Evolutionary conservation across 2,113 vertebrate genomes (phyloP).

Genomic region (Thomomys bottae): DNA sequence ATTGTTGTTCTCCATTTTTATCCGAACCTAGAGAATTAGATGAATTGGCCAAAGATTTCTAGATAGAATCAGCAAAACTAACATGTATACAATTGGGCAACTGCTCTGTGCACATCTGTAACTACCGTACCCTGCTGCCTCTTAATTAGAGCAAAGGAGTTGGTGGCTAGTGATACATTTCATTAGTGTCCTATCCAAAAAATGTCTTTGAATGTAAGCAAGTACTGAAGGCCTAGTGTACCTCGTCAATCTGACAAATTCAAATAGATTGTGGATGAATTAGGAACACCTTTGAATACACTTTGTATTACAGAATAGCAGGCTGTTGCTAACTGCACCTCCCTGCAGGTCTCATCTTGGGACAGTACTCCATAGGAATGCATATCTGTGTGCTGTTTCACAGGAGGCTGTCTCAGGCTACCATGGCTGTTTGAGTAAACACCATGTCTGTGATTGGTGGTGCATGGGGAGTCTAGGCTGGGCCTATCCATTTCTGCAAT

Average conservation of each 20-base stretch:
- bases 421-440: not conserved
- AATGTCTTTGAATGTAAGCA: slow-evolving; percentile 7
- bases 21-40: not conserved
- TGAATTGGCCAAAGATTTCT: not conserved
- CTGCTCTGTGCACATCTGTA: not conserved
- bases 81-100: not conserved
- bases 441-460: not conserved
- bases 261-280: not conserved
- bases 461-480: not conserved
- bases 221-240: not conserved
- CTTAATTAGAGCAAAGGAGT: not conserved
- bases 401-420: not conserved
- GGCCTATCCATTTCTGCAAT: not conserved
- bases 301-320: not conserved
- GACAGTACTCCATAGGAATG: no score
- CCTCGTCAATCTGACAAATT: not conserved
- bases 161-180: not conserved
- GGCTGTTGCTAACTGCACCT: not conserved
- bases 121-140: not conserved
- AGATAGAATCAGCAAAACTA: not conserved
- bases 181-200: not conserved
- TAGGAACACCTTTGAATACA: not conserved
- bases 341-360: not conserved
- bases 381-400: not conserved
- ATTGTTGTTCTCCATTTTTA: not conserved